Percentiles rank a stretch among this genome's conserved stretches.
Evolutionary conservation across 2,113 vertebrate genomes (phyloP).

Genomic region (Hoplias malabaricus): DNA sequence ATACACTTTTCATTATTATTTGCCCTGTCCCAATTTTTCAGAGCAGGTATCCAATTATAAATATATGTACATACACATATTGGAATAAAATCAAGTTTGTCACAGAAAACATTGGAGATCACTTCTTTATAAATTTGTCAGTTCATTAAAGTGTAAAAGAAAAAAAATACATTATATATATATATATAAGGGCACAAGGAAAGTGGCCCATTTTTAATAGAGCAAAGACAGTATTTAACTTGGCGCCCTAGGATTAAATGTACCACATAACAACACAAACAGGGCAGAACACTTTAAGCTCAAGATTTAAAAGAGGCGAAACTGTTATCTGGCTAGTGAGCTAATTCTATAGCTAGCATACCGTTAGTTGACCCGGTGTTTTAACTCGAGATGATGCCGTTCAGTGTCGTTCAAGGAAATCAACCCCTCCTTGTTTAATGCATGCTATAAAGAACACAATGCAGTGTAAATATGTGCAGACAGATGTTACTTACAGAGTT

Average conservation of each 20-base stretch:
- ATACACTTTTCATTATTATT: too few species aligned
- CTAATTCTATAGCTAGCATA: slow-evolving; percentile 1
- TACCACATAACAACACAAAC: background rate
- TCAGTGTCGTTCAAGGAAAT: background rate
- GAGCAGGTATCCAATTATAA: too few species aligned
- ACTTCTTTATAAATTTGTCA: too few species aligned
- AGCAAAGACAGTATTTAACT: background rate
- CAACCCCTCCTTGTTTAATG: background rate
- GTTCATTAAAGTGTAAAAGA: too few species aligned
- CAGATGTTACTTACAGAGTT: background rate
- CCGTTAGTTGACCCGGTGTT: slow-evolving; percentile 8
- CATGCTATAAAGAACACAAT: too few species aligned
- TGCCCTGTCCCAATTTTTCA: too few species aligned
- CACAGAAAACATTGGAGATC: too few species aligned
- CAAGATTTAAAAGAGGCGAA: background rate
- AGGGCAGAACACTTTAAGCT: too few species aligned
- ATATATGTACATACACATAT: too few species aligned
- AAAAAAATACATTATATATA: too few species aligned
- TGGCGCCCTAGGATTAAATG: background rate
- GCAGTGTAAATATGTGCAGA: background rate
- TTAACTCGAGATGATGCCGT: background rate
- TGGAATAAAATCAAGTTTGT: too few species aligned
- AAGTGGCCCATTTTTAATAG: background rate
- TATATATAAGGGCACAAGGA: too few species aligned
- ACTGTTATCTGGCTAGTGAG: background rate